Conservation (phyloP, 1,140 invertebrate species). For the Piezodorus guildinii region DNA sequence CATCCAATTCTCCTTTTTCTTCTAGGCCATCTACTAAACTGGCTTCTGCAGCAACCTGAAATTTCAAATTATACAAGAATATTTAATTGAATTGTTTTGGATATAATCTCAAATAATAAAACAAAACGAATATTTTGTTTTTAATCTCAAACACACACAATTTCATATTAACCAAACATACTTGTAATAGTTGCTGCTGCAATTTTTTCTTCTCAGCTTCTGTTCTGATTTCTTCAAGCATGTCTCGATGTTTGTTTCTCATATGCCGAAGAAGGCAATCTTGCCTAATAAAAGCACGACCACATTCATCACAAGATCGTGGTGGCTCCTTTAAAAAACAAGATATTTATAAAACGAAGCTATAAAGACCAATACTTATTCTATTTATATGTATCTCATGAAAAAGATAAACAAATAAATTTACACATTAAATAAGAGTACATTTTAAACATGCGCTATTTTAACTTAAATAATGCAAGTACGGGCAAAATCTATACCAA, state of each 20-base stretch:
- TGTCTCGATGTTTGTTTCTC: slow-evolving; percentile 49
- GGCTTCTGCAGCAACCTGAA: slow-evolving; percentile 26
- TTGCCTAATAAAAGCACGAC: slow-evolving; percentile 52
- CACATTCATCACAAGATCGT: slow-evolving; percentile 49
- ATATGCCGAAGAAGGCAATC: slow-evolving; percentile 58
- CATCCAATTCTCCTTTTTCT: slow-evolving; percentile 24
- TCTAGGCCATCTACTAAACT: slow-evolving; percentile 24
- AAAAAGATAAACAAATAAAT: no score
- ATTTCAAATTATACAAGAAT: neutral
- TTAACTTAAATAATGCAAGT: no score
- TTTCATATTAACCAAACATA: neutral
- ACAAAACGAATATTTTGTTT: no score
- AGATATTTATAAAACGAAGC: no score
- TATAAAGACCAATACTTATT: no score
- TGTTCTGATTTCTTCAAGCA: slow-evolving; percentile 49
- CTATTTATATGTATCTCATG: no score
- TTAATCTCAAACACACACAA: no score
- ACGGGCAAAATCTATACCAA: no score
- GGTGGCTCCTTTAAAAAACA: slow-evolving; percentile 40
- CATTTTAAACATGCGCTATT: no score
- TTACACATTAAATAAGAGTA: no score
- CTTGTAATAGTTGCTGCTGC: slow-evolving; percentile 32
- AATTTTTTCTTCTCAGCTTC: slow-evolving; percentile 50
- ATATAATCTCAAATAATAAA: no score
- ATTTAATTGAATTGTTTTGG: no score